Base-by-base conservation (phyloP, 1,140 invertebrate species). In the Cryptotermes secundus region DNA sequence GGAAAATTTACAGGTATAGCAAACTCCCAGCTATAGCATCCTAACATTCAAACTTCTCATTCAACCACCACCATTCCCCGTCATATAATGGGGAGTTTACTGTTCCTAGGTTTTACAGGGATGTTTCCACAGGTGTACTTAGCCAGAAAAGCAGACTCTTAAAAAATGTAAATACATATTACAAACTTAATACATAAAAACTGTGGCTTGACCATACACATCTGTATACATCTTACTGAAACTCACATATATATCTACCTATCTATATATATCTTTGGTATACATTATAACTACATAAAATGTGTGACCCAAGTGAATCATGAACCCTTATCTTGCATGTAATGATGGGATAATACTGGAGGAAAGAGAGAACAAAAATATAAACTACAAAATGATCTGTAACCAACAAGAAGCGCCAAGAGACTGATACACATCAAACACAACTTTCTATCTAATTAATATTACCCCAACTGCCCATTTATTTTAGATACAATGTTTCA, bases 231-330 rank as follows among this genome's bases (percentile, higher is more conserved):
- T 59, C 53, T 59, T 59, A 59, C 53, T 59, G 16, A 59, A 59
- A 59, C 19, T 72, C 26, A 72, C n/a, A 31, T 72, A 72, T 31
- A 72, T 72, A n/a, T 72, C 0, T 72, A 72, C n/a, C 26, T 31
- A 72, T 2, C 26, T 31, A 72, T 2, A 31, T 31, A 72, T 31
- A 72, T 72, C 59, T 72, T 72, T 72, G 59, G 59, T n/a, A 72
- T 72, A 72, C 6, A 72, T 59, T 72, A 72, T 72, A 72, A 72
- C 26, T 72, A 31, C 59, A 72, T 65, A 72, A 72, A 72, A 72
- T 10, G 59, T 49, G 19, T 19, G n/a, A 72, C n/a, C 14, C 26
- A 72, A 72, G 9, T 72, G 59, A 72, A 72, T 72, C 59, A 72
- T 16, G n/a, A 72, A 72, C 4, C 45, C 26, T 31, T 72, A 26